Conservation (phyloP, 2,888 invertebrate genomes). For the Glyphotaelius pellucidus region DNA sequence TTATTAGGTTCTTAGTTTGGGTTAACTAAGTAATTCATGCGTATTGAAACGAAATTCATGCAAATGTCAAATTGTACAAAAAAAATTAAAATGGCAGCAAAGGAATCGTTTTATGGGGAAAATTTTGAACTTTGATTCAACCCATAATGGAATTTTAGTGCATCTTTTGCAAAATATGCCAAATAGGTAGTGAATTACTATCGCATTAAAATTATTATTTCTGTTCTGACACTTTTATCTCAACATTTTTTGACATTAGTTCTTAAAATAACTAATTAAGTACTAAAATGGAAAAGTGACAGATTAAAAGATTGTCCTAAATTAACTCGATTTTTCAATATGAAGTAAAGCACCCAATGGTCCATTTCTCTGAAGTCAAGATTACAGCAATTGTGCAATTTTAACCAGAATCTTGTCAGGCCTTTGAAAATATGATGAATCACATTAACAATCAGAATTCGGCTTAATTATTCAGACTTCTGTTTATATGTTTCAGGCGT, state of each 20-base stretch:
- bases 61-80: too few species aligned
- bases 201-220: neutral
- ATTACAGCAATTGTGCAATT: neutral
- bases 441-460: conserved; percentile 2
- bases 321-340: neutral
- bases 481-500: conserved; percentile 23
- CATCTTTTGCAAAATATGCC: too few species aligned
- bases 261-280: neutral
- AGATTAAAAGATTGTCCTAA: neutral
- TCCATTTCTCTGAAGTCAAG: neutral
- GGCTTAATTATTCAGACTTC: neutral
- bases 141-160: too few species aligned
- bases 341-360: neutral
- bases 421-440: conserved; percentile 4
- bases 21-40: too few species aligned
- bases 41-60: too few species aligned
- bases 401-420: neutral
- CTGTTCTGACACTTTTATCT: neutral
- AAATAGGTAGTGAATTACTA: neutral
- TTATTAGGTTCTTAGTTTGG: too few species aligned
- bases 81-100: too few species aligned
- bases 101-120: too few species aligned
- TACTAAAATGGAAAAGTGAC: neutral
- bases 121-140: too few species aligned
- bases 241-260: neutral